Evolutionary conservation across 1,140 invertebrate genomes (phyloP).

Genomic region (Oscheius sp.): DNA sequence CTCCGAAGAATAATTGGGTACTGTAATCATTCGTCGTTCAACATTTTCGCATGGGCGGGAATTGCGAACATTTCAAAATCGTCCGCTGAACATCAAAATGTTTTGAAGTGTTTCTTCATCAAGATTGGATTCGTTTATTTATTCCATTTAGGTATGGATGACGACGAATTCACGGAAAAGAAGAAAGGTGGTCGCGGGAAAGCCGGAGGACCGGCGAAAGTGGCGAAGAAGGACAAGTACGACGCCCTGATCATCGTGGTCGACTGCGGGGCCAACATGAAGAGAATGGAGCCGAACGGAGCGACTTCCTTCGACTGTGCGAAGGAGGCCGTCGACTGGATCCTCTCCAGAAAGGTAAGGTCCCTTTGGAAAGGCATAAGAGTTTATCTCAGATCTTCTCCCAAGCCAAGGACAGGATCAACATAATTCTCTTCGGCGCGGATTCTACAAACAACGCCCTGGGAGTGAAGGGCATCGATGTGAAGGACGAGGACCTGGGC

Average conservation of each 20-base stretch:
- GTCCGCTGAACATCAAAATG: too few species aligned
- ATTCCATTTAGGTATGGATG: neutral
- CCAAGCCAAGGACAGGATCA: neutral
- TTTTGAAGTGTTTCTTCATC: too few species aligned
- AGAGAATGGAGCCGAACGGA: neutral
- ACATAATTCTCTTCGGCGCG: neutral
- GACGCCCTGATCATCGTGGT: neutral
- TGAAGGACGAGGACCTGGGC: neutral
- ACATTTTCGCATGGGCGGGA: too few species aligned
- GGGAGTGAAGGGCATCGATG: neutral
- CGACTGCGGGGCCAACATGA: conserved; percentile 4
- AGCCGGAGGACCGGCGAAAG: neutral
- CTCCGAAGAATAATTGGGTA: too few species aligned
- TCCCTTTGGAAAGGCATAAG: neutral
- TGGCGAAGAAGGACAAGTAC: conserved; percentile 1
- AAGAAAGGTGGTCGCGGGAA: too few species aligned
- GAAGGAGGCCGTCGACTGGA: conserved; percentile 12
- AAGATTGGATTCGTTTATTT: too few species aligned
- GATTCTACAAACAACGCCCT: neutral
- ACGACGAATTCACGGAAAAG: neutral
- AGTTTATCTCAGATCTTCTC: conserved; percentile 1
- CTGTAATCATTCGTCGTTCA: too few species aligned
- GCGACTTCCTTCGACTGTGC: neutral
- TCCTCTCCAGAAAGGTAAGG: conserved; percentile 2
- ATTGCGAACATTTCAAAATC: too few species aligned